Percentiles rank a stretch among this genome's conserved stretches.
Evolutionary conservation across 2,113 vertebrate species (phyloP).

Genomic region (Erpornis zantholeuca): DNA sequence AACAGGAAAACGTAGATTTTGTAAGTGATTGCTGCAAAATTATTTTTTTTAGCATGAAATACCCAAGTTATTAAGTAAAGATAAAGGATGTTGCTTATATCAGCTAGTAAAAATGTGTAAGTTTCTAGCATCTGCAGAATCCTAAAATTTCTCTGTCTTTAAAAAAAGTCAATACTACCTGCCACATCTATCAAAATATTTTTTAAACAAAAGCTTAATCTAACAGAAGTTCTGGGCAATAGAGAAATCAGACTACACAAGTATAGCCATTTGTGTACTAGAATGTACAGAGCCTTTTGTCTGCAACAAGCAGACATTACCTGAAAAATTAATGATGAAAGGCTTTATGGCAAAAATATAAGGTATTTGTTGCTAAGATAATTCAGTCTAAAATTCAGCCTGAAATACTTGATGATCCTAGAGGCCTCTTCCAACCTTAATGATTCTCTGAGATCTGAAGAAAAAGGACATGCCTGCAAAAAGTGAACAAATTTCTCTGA

Average conservation of each 20-base stretch:
- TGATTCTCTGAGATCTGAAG: neutral
- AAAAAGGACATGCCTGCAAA: neutral
- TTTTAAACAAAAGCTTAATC: neutral
- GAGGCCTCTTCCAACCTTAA: neutral
- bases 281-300: neutral
- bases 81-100: neutral
- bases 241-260: neutral
- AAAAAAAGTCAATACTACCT: neutral
- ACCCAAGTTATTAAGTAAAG: neutral
- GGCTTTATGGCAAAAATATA: neutral
- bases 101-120: neutral
- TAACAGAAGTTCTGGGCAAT: neutral
- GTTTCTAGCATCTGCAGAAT: neutral
- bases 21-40: neutral
- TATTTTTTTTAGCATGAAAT: neutral
- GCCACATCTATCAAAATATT: neutral
- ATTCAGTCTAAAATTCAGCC: neutral
- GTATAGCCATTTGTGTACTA: rapidly evolving
- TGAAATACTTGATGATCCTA: neutral
- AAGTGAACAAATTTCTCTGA: neutral
- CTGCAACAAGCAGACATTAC: neutral
- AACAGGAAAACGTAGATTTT: neutral
- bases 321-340: neutral
- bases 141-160: neutral
- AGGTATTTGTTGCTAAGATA: neutral